These are phyloP conservation scores for Corythaeola cristata DNA, from an alignment of 2,113 vertebrate species.

Conservation along the genomic window DNA sequence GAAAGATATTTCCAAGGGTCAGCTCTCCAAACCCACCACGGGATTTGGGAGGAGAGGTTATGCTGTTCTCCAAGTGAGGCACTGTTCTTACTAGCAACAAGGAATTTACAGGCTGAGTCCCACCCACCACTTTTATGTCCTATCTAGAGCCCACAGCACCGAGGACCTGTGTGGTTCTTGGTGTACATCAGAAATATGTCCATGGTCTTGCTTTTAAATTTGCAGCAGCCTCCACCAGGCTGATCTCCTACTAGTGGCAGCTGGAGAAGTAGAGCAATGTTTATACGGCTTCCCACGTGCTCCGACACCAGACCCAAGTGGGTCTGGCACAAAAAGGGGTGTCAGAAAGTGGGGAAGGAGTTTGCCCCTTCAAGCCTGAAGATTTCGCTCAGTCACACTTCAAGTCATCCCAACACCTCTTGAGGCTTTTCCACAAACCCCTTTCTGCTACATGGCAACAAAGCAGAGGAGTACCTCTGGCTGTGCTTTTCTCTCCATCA, in stretches of 20 bases:
- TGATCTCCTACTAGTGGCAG: neutral
- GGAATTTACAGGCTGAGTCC: neutral
- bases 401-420: neutral
- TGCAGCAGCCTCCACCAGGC: neutral
- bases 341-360: neutral
- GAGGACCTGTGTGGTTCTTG: neutral
- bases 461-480: slow-evolving; percentile 79
- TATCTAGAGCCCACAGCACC: neutral
- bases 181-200: neutral
- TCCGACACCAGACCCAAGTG: neutral
- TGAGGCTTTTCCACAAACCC: neutral
- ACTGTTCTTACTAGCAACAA: neutral
- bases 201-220: neutral
- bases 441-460: neutral
- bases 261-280: neutral
- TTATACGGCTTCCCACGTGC: neutral
- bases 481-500: slow-evolving; percentile 92
- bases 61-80: neutral
- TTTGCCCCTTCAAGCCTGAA: neutral
- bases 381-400: neutral
- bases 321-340: neutral
- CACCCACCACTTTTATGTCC: neutral
- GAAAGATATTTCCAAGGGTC: neutral
- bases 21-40: neutral
- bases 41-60: neutral